Conservation (phyloP, 2,797 vertebrate species). For the Vipera ursinii region DNA sequence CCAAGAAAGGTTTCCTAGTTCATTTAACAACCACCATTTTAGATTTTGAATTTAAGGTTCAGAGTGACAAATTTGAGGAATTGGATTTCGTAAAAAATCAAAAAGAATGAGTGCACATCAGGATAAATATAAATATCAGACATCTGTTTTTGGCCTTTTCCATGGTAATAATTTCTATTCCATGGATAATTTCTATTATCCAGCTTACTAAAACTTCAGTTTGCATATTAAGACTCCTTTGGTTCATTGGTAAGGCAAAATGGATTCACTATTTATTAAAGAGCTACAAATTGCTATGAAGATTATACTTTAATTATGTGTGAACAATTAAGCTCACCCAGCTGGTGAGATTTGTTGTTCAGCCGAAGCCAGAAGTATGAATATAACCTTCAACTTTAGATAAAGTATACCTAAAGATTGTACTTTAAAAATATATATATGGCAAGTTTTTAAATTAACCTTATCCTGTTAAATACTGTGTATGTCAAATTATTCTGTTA, state of each 20-base stretch:
- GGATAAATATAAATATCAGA: neutral
- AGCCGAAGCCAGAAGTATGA: neutral
- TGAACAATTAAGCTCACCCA: neutral
- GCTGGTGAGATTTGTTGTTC: neutral
- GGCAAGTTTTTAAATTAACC: no score
- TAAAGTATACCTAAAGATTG: neutral
- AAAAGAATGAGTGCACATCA: neutral
- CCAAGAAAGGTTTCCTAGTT: neutral
- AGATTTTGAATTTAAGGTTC: neutral
- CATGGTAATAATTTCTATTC: neutral
- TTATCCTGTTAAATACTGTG: no score
- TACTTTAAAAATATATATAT: neutral
- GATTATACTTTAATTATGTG: slow-evolving; percentile 6
- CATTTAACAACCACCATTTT: neutral
- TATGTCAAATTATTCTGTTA: slow-evolving; percentile 3
- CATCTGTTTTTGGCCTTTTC: neutral
- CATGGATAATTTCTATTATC: neutral
- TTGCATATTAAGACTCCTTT: neutral
- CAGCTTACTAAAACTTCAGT: neutral
- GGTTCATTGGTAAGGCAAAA: neutral
- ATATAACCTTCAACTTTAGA: slow-evolving; percentile 23
- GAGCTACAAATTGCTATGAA: slow-evolving; percentile 6
- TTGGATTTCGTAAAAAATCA: no score
- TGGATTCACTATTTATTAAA: neutral
- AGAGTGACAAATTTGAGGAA: neutral